Evolutionary conservation across 2,888 invertebrate genomes (phyloP), one percentile per base, ranked within the genome.

Genomic region (Athrips mouffetella): DNA sequence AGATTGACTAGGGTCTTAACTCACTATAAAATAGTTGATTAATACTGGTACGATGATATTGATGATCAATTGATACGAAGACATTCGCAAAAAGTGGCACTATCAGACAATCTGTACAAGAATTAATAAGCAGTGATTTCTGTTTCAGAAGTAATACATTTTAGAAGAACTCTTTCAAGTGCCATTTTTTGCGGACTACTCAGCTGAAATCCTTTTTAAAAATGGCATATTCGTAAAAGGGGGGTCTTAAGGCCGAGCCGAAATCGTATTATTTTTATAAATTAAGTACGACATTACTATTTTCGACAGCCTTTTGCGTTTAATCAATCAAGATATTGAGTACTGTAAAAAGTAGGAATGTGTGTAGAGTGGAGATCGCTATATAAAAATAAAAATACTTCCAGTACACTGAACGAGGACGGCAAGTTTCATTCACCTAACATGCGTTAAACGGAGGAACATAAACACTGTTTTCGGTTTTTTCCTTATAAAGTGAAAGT

Each of bases 401-500:
- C 18, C 20, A 18, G 10, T 37, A 37, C 37, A 37, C 37, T 37
- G 37, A 20, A 37, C 7, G 7, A n/a, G 3, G 37, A n/a, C 4
- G 2, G 10, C 20, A 16, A 18, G 10, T n/a, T 18, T 18, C n/a
- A n/a, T n/a, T n/a, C n/a, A n/a, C 1, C n/a, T n/a, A 20, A 20
- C 21, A 18, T 37, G 20, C 18, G 15, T 33, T 7, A 23, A 30
- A 33, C 37, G n/a, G 45, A 45, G 35, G 23, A 45, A 29, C 11
- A 30, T 31, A 18, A 49, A 49, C 46, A 50, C 50, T 47, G 41
- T 41, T 20, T 13, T 40, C 27, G 3, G 40, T 40, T 13, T 23
- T 44, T n/a, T n/a, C n/a, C 30, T 45, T 47, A 39, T 21, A 41
- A 42, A 18, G 25, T 39, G 54, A 11, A 35, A 56, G 51, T 57